phyloP scores from a whole-genome alignment of 37 sponge, comb jelly and placozoan genomes.

The Lycopodina hypogea region DNA sequence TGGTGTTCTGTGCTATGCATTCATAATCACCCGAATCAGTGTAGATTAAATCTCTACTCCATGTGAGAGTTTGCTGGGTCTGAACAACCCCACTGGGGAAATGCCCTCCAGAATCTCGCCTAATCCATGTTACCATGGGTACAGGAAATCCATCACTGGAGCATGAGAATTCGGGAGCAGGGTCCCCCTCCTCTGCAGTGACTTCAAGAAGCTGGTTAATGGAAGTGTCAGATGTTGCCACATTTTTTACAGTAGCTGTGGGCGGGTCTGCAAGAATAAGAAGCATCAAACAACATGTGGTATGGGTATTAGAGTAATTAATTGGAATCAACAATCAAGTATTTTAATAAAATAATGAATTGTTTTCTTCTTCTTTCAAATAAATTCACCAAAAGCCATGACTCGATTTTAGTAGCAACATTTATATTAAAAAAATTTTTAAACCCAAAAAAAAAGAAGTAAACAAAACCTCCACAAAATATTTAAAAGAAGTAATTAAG shows the following conservation, averaged over 20 bases:
- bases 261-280: slow-evolving; percentile 23
- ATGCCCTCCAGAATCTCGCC: background rate
- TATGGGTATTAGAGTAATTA: slow-evolving; percentile 1
- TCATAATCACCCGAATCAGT: slow-evolving; percentile 22
- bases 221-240: background rate
- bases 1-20: slow-evolving; percentile 4
- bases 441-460: too few species aligned
- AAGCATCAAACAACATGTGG: background rate
- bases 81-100: slow-evolving; percentile 2
- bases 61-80: background rate
- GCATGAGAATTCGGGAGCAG: slow-evolving; percentile 25
- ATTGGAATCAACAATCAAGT: too few species aligned
- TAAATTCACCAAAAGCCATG: too few species aligned
- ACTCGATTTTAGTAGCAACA: too few species aligned
- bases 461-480: too few species aligned
- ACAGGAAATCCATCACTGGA: slow-evolving; percentile 5
- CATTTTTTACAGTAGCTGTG: background rate
- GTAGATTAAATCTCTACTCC: slow-evolving; percentile 11
- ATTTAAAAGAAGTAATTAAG: too few species aligned
- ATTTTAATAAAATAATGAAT: too few species aligned
- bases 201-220: background rate
- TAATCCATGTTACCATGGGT: slow-evolving; percentile 16
- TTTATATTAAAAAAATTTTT: too few species aligned
- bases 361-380: too few species aligned
- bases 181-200: background rate